Base-by-base conservation (phyloP, 2,113 vertebrate species). In the Vicugna pacos region DNA sequence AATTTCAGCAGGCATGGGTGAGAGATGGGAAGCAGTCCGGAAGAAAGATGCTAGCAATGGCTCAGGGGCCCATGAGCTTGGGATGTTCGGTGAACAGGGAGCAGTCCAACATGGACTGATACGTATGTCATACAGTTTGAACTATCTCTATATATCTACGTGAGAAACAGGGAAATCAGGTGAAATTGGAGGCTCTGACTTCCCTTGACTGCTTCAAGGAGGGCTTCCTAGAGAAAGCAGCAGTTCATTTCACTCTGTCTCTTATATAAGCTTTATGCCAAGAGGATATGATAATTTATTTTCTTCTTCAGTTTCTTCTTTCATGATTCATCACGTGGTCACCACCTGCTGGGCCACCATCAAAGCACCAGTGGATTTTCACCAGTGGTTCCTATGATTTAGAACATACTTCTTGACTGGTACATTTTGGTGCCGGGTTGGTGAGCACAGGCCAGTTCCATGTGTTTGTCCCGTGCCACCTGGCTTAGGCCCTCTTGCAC, bases 301-400 rank as follows among this genome's bases (percentile, higher is more conserved):
- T 96, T 88, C 65, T 95, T 84, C 50, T 94, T 75, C 13, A 6
- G 13, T 70, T 90, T 76, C 64, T 65, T 91, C 73, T 92, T 90
- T 72, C 58, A 58, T 24, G 72, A 85, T 93, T 91, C 38, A 35
- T 67, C 38, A 42, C 54, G 26, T 75, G 65, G 62, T 42, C 35
- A 94, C 54, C 50, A 85, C 46, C 86, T 22, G 8, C 11, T 91
- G 46, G 4, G 62, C 58, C 28, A 46, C 38, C 32, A 79, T 81
- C 56, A 83, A 86, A 84, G 89, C 60, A 83, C 50, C 67, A 46
- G 0, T 91, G 87, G 70, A 64, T 95, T 93, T 95, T 91, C 35
- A 75, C 46, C 85, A 67, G 62, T 87, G 90, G 69, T 32, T 89
- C 64, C 42, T 58, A 20, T 82, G 77, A 67, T 86, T 84, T 90